phyloP scores from a whole-genome alignment of 2,888 invertebrate genomes.

The Luperina nickerlii region DNA sequence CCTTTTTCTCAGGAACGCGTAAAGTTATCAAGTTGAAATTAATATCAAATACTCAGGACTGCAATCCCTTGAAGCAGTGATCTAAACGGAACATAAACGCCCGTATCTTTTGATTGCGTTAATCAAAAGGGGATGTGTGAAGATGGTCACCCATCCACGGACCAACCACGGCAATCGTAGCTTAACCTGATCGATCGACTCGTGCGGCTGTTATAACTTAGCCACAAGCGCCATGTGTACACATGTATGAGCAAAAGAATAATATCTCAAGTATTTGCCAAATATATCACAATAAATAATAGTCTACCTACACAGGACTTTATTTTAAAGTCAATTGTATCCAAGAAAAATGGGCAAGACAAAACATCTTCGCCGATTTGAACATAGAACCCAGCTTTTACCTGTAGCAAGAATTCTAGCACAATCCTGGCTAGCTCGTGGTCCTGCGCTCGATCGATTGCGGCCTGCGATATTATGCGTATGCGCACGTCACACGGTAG shows the following conservation, averaged over 20 bases:
- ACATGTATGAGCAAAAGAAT: neutral
- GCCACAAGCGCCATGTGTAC: neutral
- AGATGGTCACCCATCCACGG: neutral
- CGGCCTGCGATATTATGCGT: conserved; percentile 73
- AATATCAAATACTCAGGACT: too few species aligned
- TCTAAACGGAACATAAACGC: too few species aligned
- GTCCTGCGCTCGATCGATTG: conserved; percentile 72
- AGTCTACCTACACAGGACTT: neutral
- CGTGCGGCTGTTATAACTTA: neutral
- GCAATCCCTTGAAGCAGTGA: too few species aligned
- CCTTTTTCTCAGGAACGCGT: too few species aligned
- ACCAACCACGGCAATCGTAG: neutral
- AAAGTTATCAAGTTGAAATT: too few species aligned
- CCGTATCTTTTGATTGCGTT: too few species aligned
- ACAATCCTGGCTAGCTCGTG: conserved; percentile 76
- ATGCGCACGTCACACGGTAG: conserved; percentile 73
- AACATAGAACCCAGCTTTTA: conserved; percentile 49
- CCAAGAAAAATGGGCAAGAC: neutral
- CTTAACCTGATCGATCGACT: neutral
- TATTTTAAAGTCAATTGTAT: neutral
- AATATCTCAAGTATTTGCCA: too few species aligned
- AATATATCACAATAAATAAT: neutral
- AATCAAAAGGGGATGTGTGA: neutral
- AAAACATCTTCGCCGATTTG: neutral
- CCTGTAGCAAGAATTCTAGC: conserved; percentile 81